Percentiles rank a stretch among this genome's conserved stretches.
phyloP scores from a whole-genome alignment of 2,888 invertebrate genomes.

The Calliopum simillimum region DNA sequence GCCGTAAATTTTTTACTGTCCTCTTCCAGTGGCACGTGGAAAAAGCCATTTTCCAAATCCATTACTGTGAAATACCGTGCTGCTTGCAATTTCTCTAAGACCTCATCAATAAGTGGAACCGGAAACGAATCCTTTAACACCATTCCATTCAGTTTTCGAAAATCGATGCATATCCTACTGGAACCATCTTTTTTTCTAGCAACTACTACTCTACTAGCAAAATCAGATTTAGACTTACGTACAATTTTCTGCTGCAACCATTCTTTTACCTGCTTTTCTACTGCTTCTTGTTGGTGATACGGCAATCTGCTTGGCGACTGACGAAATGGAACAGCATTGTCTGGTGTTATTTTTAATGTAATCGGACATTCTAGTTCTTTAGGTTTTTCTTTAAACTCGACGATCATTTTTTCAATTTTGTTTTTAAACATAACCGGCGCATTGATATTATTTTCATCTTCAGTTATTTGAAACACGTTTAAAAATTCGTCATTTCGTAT shows the following conservation, averaged over 20 bases:
- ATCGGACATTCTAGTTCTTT: slow-evolving; percentile 31
- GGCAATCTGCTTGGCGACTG: slow-evolving; percentile 39
- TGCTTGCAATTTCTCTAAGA: slow-evolving; percentile 36
- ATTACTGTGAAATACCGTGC: slow-evolving; percentile 38
- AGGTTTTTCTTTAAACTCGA: slow-evolving; percentile 27
- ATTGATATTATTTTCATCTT: slow-evolving; percentile 16
- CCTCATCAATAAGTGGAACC: slow-evolving; percentile 44
- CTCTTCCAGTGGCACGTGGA: slow-evolving; percentile 40
- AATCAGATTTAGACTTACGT: slow-evolving; percentile 23
- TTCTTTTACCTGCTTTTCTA: slow-evolving; percentile 37
- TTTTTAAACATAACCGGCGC: slow-evolving; percentile 25
- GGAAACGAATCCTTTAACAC: slow-evolving; percentile 58
- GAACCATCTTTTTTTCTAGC: slow-evolving; percentile 39
- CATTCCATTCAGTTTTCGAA: slow-evolving; percentile 58
- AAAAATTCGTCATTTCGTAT: not conserved
- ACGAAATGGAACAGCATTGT: slow-evolving; percentile 36
- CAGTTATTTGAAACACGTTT: slow-evolving; percentile 15
- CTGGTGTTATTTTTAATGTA: slow-evolving; percentile 37
- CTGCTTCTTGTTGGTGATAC: slow-evolving; percentile 26
- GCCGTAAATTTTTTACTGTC: slow-evolving; percentile 32
- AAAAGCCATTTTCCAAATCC: slow-evolving; percentile 41
- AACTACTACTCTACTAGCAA: slow-evolving; percentile 36
- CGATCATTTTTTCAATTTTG: slow-evolving; percentile 22
- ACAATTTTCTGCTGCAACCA: slow-evolving; percentile 37
- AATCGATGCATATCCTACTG: slow-evolving; percentile 59